phyloP scores from a whole-genome alignment of 2,888 invertebrate genomes.

The Malthinus flaveolus region DNA sequence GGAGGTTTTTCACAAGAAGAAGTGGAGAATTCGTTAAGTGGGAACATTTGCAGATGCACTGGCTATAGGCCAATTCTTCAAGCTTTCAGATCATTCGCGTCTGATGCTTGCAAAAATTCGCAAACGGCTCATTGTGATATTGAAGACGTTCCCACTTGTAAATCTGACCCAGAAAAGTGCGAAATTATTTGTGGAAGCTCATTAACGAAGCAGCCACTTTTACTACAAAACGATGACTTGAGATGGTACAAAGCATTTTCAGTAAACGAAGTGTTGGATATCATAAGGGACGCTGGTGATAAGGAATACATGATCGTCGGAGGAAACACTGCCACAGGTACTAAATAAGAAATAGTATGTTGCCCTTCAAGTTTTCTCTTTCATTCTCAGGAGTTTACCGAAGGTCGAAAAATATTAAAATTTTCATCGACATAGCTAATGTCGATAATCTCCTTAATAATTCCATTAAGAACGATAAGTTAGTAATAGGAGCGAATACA shows the following conservation, averaged over 20 bases:
- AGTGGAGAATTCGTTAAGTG: no score
- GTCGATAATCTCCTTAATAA: slow-evolving; percentile 61
- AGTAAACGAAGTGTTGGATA: slow-evolving; percentile 60
- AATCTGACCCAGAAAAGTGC: background rate
- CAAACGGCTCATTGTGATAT: slow-evolving; percentile 50
- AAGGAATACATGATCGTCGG: slow-evolving; percentile 65
- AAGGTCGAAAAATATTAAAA: slow-evolving; percentile 42
- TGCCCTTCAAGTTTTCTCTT: background rate
- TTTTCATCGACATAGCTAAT: slow-evolving; percentile 66
- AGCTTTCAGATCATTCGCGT: slow-evolving; percentile 60
- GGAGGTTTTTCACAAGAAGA: no score
- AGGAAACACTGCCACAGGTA: slow-evolving; percentile 78
- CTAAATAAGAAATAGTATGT: background rate
- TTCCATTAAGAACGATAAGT: slow-evolving; percentile 50
- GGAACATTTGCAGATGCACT: no score
- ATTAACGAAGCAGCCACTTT: background rate
- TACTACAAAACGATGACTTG: slow-evolving; percentile 6
- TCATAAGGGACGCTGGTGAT: slow-evolving; percentile 49
- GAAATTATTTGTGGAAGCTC: background rate
- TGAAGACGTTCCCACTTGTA: slow-evolving; percentile 46
- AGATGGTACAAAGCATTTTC: slow-evolving; percentile 64
- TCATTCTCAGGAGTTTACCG: slow-evolving; percentile 53
- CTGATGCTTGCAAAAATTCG: slow-evolving; percentile 52
- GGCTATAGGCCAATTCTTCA: no score
- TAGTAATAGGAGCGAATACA: no score